Conservation (phyloP, 2,797 vertebrate species). For the Sebastes matsubarae region DNA sequence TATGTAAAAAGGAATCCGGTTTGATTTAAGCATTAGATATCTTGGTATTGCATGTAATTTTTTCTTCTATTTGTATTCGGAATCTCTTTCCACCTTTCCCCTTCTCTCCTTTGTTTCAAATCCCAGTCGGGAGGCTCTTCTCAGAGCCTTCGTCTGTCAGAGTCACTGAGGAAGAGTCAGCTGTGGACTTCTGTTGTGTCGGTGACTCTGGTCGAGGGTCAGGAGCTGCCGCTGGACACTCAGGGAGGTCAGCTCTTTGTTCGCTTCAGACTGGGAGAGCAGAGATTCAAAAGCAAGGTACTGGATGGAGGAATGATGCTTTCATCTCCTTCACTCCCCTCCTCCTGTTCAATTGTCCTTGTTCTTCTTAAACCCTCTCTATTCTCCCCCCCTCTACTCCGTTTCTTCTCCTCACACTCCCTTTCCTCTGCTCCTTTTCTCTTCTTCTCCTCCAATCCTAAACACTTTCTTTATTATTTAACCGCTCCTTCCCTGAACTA, state of each 20-base stretch:
- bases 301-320: neutral
- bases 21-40: neutral
- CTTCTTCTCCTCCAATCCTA: neutral
- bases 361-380: neutral
- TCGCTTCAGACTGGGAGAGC: constrained; percentile 90
- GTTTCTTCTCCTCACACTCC: neutral
- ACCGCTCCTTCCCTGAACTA: neutral
- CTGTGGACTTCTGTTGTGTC: constrained; percentile 90
- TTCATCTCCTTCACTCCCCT: neutral
- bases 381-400: neutral
- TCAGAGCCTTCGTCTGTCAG: constrained; percentile 74
- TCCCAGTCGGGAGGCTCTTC: constrained; percentile 27
- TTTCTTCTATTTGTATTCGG: neutral
- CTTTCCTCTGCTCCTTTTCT: neutral
- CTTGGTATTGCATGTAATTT: neutral
- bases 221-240: constrained; percentile 80
- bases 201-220: constrained; percentile 90
- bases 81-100: neutral
- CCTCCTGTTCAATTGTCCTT: neutral
- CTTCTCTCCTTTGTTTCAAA: neutral
- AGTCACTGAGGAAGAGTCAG: constrained; percentile 88
- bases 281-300: constrained; percentile 96
- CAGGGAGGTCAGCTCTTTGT: constrained; percentile 86
- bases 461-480: neutral
- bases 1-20: neutral